Conservation (phyloP, 2,113 vertebrate genomes). For the Shinisaurus crocodilurus region DNA sequence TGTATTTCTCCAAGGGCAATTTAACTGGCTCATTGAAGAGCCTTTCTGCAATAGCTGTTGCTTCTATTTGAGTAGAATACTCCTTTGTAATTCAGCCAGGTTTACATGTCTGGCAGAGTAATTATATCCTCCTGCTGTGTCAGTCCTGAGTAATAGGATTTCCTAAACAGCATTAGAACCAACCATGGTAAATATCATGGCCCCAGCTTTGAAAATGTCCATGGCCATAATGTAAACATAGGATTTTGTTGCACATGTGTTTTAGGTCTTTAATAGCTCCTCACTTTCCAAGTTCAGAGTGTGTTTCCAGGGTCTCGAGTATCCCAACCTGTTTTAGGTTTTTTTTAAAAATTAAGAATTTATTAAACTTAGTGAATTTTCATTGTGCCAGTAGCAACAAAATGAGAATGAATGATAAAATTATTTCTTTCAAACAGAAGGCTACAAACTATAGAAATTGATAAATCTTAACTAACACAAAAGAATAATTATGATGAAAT, state of each 20-base stretch:
- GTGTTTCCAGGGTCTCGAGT: background rate
- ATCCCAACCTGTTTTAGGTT: background rate
- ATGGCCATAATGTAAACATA: slow-evolving; percentile 2
- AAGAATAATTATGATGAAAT: background rate
- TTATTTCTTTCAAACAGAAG: background rate
- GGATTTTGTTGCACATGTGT: background rate
- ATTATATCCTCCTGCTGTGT: background rate
- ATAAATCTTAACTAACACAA: background rate
- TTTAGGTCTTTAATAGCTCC: background rate
- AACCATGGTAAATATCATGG: background rate
- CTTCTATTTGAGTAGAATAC: background rate
- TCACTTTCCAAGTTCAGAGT: slow-evolving; percentile 41
- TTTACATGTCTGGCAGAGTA: fast-evolving
- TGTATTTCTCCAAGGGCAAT: background rate
- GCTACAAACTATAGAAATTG: background rate
- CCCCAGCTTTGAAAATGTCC: slow-evolving; percentile 23
- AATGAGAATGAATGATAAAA: background rate
- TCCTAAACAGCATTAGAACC: slow-evolving; percentile 12
- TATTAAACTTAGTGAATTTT: background rate
- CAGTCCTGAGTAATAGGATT: background rate
- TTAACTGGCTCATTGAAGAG: background rate
- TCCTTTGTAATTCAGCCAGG: background rate
- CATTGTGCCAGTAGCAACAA: background rate
- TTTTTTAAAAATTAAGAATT: background rate
- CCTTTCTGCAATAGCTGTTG: background rate